Base-by-base conservation (phyloP, 2,888 invertebrate species). In the Drosophila yooni region DNA sequence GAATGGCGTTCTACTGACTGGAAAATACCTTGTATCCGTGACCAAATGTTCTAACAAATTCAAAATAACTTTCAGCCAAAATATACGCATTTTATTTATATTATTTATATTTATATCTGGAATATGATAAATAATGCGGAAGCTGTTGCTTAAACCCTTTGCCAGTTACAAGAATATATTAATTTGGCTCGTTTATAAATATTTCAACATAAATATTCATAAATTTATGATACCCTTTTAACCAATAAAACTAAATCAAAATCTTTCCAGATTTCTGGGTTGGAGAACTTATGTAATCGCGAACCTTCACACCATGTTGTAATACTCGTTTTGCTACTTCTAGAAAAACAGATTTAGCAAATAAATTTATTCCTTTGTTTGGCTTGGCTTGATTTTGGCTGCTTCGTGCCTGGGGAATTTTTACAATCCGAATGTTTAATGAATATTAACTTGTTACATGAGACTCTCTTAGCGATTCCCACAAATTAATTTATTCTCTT, bases 401-500 rank as follows among this genome's bases (percentile, higher is more conserved):
- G 34, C 11, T 56, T n/a, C 18, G 8, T 29, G n/a, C 7, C 7
- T 0, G 54, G 54, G n/a, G n/a, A 38, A 21, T 15, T 25, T 46
- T 25, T 46, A 34, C 7, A 34, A 25, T 6, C 3, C 8, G 18
- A 2, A 13, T 34, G 6, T 34, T 8, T 59, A n/a, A n/a, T 50
- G 13, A 8, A 25, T 25, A 15, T 33, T 7, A 25, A 51, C 10
- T 15, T 50, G 10, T 50, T 34, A 34, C 27, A 59, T 34, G n/a
- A 13, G n/a, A 21, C 0, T 2, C n/a, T 29, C n/a, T 40, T 21
- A 53, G 40, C 10, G 2, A 21, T 21, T 25, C 27, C 36, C 46
- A 38, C n/a, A 48, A 53, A 18, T 58, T 15, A 38, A 13, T 53
- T 25, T 6, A 54, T 51, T 43, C 48, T 69, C 13, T 21, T 56